Percentiles rank a stretch among this genome's conserved stretches.
Evolutionary conservation across 2,113 vertebrate genomes (phyloP).

Genomic region (Ophiodon elongatus): DNA sequence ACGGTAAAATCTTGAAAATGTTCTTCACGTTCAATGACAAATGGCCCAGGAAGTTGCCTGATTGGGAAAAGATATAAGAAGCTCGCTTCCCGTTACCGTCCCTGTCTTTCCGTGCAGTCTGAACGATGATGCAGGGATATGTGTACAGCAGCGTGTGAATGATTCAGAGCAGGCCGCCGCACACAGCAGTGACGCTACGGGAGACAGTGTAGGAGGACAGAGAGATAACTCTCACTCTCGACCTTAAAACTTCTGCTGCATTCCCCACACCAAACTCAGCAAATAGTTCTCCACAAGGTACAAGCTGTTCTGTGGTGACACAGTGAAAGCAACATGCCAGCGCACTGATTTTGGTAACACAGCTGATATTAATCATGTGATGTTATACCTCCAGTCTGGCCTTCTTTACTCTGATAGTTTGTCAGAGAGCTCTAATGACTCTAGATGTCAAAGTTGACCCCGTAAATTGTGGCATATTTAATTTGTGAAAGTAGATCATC

Average conservation of each 20-base stretch:
- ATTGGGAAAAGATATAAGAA: neutral
- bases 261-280: conserved; percentile 21
- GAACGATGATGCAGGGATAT: conserved; percentile 28
- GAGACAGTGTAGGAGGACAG: neutral
- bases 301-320: conserved; percentile 48
- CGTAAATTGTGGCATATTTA: neutral
- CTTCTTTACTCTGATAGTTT: neutral
- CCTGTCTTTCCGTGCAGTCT: conserved; percentile 23
- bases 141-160: conserved; percentile 2
- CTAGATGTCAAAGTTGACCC: neutral
- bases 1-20: neutral
- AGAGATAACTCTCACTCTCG: conserved; percentile 39
- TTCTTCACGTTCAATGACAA: neutral
- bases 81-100: neutral
- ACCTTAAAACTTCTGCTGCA: conserved; percentile 5
- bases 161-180: conserved; percentile 39
- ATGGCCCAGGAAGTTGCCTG: neutral
- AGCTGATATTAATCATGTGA: conserved; percentile 19
- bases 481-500: neutral
- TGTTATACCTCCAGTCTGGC: conserved; percentile 22
- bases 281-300: conserved; percentile 4
- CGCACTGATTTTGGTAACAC: conserved; percentile 35
- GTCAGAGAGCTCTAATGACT: neutral
- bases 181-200: conserved; percentile 34
- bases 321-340: conserved; percentile 22